Evolutionary conservation across 2,797 vertebrate genomes (phyloP), one percentile per base, ranked within the genome.

Genomic region (Tenualosa ilisha): DNA sequence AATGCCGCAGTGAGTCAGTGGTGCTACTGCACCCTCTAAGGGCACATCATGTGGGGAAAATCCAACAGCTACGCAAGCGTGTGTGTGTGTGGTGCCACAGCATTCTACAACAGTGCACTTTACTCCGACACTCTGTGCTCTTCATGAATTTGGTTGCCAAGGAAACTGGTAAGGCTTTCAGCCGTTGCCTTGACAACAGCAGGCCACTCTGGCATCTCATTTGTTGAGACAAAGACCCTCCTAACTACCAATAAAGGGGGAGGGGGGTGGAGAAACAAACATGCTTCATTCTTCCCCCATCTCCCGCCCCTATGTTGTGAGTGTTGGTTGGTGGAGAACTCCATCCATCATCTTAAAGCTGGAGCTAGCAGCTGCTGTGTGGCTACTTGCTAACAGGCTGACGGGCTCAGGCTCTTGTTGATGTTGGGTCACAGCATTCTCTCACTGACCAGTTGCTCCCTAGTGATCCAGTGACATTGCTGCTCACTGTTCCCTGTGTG

Each of bases 121-220:
- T 31, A 81, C 85, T 46, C 85, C 82, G 84, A 9, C 49, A 65
- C 61, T 75, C 72, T 86, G 2, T 85, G 84, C 87, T 68, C 65
- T 40, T 85, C 24, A 1, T 85, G 85, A 81, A 89, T 91, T 43
- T 82, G 9, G 92, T 94, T 92, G 84, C 89, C n/a, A 85, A 81
- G 85, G 91, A 92, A 92, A 94, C 88, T 43, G 72, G 75, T 46
- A 84, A 31, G 81, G 84, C 72, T 89, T 91, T 88, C 63, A 68
- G 81, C 84, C 83, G 93, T 95, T 94, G 88, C 92, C 91, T 86
- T 93, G 92, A 88, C 92, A 89, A 94, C 93, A 53, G 86, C 86
- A 65, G 85, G 84, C 82, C 84, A 91, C 90, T 91, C 91, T 85
- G 86, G 89, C 87, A 86, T 88, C 84, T 90, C 8, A 82, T 87